Conservation (phyloP, 2,113 vertebrate genomes). For the Ceyx cyanopectus region DNA sequence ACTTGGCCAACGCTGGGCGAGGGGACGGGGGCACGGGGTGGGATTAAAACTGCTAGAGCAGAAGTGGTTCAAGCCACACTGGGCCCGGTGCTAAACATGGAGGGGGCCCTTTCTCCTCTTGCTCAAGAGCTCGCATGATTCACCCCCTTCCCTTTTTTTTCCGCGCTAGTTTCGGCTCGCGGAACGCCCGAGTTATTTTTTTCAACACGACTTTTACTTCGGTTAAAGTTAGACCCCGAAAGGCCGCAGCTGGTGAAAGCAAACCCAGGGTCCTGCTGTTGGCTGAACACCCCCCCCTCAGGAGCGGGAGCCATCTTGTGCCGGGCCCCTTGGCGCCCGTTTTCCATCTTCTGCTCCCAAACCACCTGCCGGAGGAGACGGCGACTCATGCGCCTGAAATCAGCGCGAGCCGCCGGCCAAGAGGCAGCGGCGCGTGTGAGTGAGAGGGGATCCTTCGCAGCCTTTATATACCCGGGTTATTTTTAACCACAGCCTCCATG, state of each 20-base stretch:
- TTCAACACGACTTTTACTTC: background rate
- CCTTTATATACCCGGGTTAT: constrained; percentile 95
- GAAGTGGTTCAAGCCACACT: background rate
- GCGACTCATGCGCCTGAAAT: background rate
- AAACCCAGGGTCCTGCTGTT: background rate
- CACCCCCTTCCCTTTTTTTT: background rate
- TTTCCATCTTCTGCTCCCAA: background rate
- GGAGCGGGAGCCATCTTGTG: background rate
- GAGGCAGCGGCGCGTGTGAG: constrained; percentile 77
- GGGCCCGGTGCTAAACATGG: background rate
- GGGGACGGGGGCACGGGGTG: background rate
- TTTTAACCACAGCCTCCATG: constrained; percentile 93
- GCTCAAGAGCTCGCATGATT: constrained; percentile 28
- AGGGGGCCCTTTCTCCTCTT: constrained; percentile 34
- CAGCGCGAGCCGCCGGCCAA: constrained; percentile 29
- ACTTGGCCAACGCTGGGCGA: background rate
- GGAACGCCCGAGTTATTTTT: background rate
- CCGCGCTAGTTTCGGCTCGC: background rate
- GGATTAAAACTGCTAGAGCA: background rate
- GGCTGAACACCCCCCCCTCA: background rate
- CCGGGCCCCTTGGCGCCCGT: fast-evolving
- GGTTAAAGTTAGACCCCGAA: background rate
- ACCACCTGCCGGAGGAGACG: constrained; percentile 57
- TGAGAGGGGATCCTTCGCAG: constrained; percentile 80
- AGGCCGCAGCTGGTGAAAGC: fast-evolving